Evolutionary conservation across 2,888 invertebrate species (phyloP).

Genomic region (Calameuta idolon): DNA sequence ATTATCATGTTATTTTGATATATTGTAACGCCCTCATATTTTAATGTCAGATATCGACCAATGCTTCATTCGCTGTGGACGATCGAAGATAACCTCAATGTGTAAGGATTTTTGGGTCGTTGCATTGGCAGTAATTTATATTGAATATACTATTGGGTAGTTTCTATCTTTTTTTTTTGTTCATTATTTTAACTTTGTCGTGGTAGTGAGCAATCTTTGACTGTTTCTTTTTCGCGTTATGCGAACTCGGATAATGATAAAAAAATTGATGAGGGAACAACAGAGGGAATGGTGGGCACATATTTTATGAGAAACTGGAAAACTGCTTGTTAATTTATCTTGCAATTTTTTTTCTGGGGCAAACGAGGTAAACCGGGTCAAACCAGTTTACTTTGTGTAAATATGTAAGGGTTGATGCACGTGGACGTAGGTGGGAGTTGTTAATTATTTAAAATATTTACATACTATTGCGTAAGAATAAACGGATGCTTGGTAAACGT

Average conservation of each 20-base stretch:
- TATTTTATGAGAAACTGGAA: no score
- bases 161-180: background rate
- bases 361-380: background rate
- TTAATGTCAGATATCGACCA: background rate
- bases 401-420: background rate
- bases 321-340: background rate
- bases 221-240: background rate
- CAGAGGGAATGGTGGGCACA: no score
- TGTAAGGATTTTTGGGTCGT: background rate
- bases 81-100: background rate
- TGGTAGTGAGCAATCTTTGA: background rate
- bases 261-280: no score
- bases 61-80: background rate
- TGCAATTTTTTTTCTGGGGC: background rate
- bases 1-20: constrained; percentile 39
- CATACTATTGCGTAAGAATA: background rate
- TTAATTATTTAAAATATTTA: background rate
- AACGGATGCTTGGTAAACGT: background rate
- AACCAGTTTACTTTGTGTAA: background rate
- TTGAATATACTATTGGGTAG: background rate
- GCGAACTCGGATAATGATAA: background rate
- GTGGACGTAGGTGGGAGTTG: background rate
- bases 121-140: background rate
- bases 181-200: background rate
- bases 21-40: background rate